Conservation (phyloP, 2,888 invertebrate species). For the Drosophila dives region DNA sequence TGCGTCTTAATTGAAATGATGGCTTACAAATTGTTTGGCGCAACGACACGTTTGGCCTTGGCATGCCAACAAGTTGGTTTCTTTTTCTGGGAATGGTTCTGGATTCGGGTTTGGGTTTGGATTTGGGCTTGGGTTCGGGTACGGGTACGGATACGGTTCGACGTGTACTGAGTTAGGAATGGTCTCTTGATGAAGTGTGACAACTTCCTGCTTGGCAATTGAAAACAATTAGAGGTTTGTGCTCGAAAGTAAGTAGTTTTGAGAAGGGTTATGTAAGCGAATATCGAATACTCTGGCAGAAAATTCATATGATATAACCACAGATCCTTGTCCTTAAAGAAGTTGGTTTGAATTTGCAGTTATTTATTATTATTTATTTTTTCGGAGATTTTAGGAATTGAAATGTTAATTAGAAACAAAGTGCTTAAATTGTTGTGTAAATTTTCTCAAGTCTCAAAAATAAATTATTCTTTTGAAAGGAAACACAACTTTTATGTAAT, state of each 20-base stretch:
- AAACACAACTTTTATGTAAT: neutral
- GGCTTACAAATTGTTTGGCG: constrained; percentile 77
- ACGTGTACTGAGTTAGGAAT: constrained; percentile 36
- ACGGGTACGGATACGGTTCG: neutral
- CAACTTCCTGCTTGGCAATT: constrained; percentile 51
- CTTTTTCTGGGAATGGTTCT: constrained; percentile 34
- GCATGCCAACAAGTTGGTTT: constrained; percentile 39
- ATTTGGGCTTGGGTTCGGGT: constrained; percentile 1
- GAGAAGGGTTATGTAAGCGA: neutral
- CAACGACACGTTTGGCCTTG: constrained; percentile 50
- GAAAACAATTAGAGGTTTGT: constrained; percentile 4
- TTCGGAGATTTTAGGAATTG: neutral
- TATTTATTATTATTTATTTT: neutral
- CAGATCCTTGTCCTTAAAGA: neutral
- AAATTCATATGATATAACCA: neutral
- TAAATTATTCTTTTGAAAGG: neutral
- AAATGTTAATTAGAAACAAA: neutral
- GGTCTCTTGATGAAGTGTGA: constrained; percentile 28
- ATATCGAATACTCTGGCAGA: neutral
- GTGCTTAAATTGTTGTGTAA: neutral
- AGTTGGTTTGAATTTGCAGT: neutral
- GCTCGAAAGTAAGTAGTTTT: constrained; percentile 2
- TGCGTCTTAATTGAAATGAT: constrained; percentile 81
- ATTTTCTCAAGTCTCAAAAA: neutral
- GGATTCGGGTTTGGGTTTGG: neutral